Evolutionary conservation across 2,888 invertebrate genomes (phyloP), one percentile per base, ranked within the genome.

Genomic region (Ferdinandea cuprea): DNA sequence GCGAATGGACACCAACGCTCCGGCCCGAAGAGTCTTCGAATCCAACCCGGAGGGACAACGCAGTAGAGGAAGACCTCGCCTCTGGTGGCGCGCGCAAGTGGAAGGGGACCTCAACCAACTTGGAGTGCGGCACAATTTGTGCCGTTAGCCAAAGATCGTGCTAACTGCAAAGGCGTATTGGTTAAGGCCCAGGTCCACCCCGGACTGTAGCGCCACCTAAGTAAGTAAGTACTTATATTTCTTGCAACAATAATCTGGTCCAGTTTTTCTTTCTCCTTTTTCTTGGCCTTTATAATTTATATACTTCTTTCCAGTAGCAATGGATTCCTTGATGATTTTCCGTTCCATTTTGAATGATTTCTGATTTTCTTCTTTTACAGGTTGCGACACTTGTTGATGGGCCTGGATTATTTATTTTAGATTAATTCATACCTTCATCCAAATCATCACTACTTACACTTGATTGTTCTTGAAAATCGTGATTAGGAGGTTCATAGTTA

Each of bases 281-380:
- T 37, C 58, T 59, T 44, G 58, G 58, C 58, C 58, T 58, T 42
- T 42, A n/a, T n/a, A n/a, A n/a, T n/a, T n/a, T n/a, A n/a, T n/a
- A n/a, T n/a, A n/a, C n/a, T n/a, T n/a, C n/a, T n/a, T n/a, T n/a
- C 59, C 42, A 44, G 30, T 13, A 59, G 59, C 30, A 30, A 44
- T 59, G 42, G 44, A 59, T 17, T 59, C 17, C 59, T 44, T 59
- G 30, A 15, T 59, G 30, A 59, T 17, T 30, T 42, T 58, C 30
- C 30, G 44, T 44, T 59, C 19, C 59, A 59, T 59, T 59, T n/a
- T 28, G 44, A 59, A 59, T 28, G 32, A 44, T 59, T 56, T 40
- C 15, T 4, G 56, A 56, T 56, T 56, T 56, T 56, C 56, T 37
- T 56, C 40, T 21, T 56, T 56, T 56, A 56, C 56, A 56, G 25